Conservation (phyloP, 2,888 invertebrate species). For the Apamea sordens region DNA sequence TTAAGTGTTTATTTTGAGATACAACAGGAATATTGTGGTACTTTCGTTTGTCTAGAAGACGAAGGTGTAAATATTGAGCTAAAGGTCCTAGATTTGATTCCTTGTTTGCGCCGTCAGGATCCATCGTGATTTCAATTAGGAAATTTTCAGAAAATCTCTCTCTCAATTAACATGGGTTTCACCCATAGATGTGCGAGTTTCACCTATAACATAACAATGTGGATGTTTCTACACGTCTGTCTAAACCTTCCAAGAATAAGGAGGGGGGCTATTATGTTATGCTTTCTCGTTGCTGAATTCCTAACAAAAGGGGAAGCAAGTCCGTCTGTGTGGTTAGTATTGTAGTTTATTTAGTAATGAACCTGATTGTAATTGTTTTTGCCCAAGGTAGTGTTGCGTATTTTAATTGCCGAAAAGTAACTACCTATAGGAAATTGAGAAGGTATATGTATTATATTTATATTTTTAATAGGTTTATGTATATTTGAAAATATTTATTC, state of each 20-base stretch:
- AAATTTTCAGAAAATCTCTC: background rate
- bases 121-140: background rate
- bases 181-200: too few species aligned
- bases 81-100: too few species aligned
- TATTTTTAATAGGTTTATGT: too few species aligned
- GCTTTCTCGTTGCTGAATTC: background rate
- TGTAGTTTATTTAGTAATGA: background rate
- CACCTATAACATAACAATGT: background rate
- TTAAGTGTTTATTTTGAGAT: too few species aligned
- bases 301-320: background rate
- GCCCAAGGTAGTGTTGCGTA: background rate
- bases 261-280: background rate
- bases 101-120: background rate
- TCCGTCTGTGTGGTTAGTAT: background rate
- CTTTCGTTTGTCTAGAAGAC: background rate
- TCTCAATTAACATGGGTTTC: background rate
- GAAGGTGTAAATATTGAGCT: background rate
- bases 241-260: background rate
- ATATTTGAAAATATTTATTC: too few species aligned
- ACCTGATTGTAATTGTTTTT: background rate
- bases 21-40: constrained; percentile 11
- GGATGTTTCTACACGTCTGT: background rate
- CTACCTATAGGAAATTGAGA: too few species aligned
- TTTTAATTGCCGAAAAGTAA: background rate
- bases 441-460: too few species aligned